Evolutionary conservation across 2,113 vertebrate genomes (phyloP).

Genomic region (Tyto alba): DNA sequence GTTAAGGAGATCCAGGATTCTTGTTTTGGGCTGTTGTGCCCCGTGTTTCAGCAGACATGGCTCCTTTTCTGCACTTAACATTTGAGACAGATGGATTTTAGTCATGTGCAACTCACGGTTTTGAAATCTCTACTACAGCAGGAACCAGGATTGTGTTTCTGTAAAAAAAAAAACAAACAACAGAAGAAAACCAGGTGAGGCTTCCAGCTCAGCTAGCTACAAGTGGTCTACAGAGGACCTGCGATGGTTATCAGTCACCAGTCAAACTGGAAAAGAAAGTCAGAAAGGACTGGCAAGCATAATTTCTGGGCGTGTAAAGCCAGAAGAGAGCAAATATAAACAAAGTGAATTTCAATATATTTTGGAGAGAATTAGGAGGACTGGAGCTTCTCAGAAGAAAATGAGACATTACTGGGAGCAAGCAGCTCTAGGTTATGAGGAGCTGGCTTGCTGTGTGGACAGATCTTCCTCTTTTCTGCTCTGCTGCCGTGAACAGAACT

Average conservation of each 20-base stretch:
- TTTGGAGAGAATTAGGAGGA: background rate
- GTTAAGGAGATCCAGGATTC: background rate
- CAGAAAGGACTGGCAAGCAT: background rate
- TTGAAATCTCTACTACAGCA: background rate
- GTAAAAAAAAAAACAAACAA: background rate
- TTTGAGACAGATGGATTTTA: background rate
- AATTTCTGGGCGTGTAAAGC: background rate
- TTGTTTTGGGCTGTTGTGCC: background rate
- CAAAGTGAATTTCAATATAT: background rate
- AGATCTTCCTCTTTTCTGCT: background rate
- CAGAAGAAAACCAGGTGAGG: background rate
- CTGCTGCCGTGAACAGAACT: background rate
- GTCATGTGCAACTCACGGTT: background rate
- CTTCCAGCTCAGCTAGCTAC: background rate
- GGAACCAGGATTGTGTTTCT: background rate
- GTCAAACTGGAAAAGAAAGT: background rate
- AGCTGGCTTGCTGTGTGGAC: background rate
- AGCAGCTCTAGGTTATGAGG: background rate
- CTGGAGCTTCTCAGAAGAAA: background rate
- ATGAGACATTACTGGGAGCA: background rate
- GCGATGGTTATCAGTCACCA: background rate
- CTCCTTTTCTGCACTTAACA: background rate
- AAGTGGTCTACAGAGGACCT: background rate
- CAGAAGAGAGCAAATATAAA: background rate
- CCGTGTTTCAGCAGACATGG: background rate